These are phyloP conservation scores for Anser brachyrhynchus DNA, from an alignment of 2,113 vertebrate species.

Conservation along the genomic window DNA sequence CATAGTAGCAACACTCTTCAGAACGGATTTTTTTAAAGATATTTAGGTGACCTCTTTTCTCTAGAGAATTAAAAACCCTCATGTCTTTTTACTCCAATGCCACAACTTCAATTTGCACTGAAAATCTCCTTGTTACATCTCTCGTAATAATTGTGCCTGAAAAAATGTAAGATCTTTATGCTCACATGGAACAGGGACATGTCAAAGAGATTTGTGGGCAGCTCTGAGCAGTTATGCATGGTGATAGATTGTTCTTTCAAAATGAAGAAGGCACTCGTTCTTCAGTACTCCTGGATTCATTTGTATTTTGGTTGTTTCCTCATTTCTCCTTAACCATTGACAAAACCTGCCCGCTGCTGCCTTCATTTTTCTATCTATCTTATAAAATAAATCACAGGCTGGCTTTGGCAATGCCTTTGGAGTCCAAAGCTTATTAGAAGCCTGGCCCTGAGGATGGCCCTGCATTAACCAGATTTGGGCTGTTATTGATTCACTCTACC, in stretches of 20 bases:
- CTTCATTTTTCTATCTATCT: not conserved
- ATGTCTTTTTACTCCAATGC: not conserved
- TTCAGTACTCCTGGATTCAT: not conserved
- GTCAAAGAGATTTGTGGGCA: not conserved
- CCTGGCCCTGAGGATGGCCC: not conserved
- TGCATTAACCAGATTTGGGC: not conserved
- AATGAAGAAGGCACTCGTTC: not conserved
- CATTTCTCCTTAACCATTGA: not conserved
- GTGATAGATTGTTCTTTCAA: not conserved
- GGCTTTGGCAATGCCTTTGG: not conserved
- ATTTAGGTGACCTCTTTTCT: not conserved
- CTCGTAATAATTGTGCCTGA: not conserved
- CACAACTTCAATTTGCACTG: not conserved
- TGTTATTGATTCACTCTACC: not conserved
- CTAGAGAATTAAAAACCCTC: fast-evolving
- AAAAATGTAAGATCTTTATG: not conserved
- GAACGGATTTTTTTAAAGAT: not conserved
- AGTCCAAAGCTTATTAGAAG: not conserved
- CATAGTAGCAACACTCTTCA: not conserved
- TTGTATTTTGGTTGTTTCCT: not conserved
- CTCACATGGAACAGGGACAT: not conserved
- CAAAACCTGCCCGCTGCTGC: not conserved
- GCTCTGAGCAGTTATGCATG: not conserved
- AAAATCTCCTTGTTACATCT: not conserved
- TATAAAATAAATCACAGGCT: not conserved